Evolutionary conservation across 2,113 vertebrate species (phyloP), one percentile per base, ranked within the genome.

Genomic region (Ramphastos sulfuratus): DNA sequence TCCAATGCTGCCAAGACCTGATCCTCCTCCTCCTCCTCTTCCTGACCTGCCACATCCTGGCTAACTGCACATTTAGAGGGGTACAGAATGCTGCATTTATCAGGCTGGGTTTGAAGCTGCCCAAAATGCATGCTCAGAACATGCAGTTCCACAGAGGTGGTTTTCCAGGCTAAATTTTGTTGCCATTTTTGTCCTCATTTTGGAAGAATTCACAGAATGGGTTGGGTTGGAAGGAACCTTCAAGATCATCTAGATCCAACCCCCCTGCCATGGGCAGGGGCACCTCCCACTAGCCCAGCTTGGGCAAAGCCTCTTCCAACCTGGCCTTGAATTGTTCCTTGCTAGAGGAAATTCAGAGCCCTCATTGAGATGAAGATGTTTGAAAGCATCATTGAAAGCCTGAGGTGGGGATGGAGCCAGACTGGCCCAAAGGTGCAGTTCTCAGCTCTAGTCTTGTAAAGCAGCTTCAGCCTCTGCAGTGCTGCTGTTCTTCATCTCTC

Each of bases 21-120:
- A 52, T 64, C 59, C 63, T 85, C 13, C 37, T 39, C 50, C 23
- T 50, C 44, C 48, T 44, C 30, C 64, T 59, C 42, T 8, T 4
- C 50, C 72, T 54, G 63, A 25, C 71, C n/a, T 71, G 30, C 52
- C 30, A 55, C 63, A 59, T 61, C 69, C 63, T 67, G 19, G 46
- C 54, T 84, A 8, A 4, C 37, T 64, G 48, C 59, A 5, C 23
- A 30, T 50, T 65, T 50, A 15, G 61, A 73, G 9, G 50, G 66
- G 54, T 23, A 31, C 30, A 71, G 52, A 69, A 20, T 18, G 87
- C 78, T 93, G 75, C 54, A 5, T 94, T 83, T 89, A 48, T 31
- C 58, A 83, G 70, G 33, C 85, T 93, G 86, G 15, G 16, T 73
- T 64, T 73, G 64, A 84, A 87, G 74, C 67, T 55, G 81, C 79